Conservation (phyloP, 1,140 invertebrate species). For the Trigoniulus corallinus region DNA sequence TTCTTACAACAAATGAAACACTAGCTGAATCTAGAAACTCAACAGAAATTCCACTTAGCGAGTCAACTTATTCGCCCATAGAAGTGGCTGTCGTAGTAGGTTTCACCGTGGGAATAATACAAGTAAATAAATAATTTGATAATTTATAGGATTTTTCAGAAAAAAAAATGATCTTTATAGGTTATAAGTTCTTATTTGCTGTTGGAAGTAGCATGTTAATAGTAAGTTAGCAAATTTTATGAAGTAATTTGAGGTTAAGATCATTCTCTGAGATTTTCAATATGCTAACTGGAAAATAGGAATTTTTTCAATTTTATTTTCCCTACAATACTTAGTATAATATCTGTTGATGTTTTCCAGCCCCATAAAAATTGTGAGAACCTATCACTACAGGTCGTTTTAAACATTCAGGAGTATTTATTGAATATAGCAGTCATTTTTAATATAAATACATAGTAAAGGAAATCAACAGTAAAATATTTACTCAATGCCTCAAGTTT, state of each 20-base stretch:
- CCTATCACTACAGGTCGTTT: no score
- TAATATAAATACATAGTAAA: no score
- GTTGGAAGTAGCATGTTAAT: background rate
- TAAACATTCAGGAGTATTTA: no score
- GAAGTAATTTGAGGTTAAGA: background rate
- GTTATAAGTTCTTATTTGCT: background rate
- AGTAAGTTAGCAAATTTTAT: background rate
- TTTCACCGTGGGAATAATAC: slow-evolving; percentile 8
- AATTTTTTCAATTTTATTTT: background rate
- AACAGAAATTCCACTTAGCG: background rate
- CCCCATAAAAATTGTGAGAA: no score
- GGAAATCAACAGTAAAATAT: no score
- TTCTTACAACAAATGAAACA: background rate
- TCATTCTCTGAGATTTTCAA: background rate
- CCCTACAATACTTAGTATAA: no score
- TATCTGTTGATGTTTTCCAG: no score
- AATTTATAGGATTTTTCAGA: background rate
- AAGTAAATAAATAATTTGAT: slow-evolving; percentile 1
- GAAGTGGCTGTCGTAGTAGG: slow-evolving; percentile 8
- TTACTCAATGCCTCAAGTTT: no score
- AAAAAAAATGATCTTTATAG: background rate
- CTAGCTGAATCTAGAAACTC: background rate
- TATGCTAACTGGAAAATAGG: background rate
- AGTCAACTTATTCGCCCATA: slow-evolving; percentile 1
- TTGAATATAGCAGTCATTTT: no score